Base-by-base conservation (phyloP, 2,113 vertebrate genomes). In the Cyrtonyx montezumae region DNA sequence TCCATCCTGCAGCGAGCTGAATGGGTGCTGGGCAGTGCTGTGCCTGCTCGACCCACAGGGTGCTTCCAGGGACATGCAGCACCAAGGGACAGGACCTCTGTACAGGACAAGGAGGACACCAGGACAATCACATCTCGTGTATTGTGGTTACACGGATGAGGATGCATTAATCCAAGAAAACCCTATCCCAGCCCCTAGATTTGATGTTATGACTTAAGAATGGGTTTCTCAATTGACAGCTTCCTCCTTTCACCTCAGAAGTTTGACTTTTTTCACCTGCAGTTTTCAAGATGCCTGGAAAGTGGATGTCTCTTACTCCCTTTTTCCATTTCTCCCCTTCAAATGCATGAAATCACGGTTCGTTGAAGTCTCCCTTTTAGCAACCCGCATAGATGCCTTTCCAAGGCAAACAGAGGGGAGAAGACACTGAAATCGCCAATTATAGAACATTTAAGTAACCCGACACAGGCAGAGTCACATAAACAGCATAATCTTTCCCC, bases 31-130 rank as follows among this genome's bases (percentile, higher is more conserved):
- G 7, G 37, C 43, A 18, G 19, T 1, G 1, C 46, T 17, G 20
- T 9, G 26, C 43, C 14, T 40, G 43, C 14, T 6, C 14, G 15
- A 49, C 49, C 20, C 21, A 8, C 36, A 6, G 58, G 34, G 34
- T 3, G 16, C 68, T 62, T 19, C 34, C 43, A 46, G 45, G 26
- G 51, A 36, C 61, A n/a, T 34, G 25, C 3, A 6, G 28, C 10
- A 55, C 1, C 0, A 30, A 0, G 0, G 46, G 28, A 66, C 49
- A 37, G 1, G 42, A 36, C 12, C 20, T 25, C 15, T 7, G 4
- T 4, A 30, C 37, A 25, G 25, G 36, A 30, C 16, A 37, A 26
- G 55, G 34, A 68, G 26, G 17, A 2, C 20, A 30, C 0, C 6
- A 30, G 42, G 34, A 20, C 55, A 51, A 15, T 6, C 32, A 36